Conservation (phyloP, 1,140 invertebrate species). For the Calycopis cecrops region DNA sequence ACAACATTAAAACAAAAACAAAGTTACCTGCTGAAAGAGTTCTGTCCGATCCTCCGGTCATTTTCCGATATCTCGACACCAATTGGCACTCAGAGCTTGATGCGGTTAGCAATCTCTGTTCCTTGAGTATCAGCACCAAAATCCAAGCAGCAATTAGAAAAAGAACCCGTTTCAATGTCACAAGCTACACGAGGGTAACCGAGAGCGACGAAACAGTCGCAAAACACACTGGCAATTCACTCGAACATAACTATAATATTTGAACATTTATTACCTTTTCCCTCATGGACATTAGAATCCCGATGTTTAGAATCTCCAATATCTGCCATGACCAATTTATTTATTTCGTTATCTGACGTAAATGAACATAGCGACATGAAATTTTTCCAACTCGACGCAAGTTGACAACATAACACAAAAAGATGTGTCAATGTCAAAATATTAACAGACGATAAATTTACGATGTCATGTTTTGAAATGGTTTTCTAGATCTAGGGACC, state of each 20-base stretch:
- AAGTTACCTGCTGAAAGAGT: constrained; percentile 55
- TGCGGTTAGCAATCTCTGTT: constrained; percentile 42
- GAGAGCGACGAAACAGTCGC: constrained; percentile 41
- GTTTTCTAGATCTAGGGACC: no score
- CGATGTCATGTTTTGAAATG: no score
- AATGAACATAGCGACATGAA: constrained; percentile 69
- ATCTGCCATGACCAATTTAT: constrained; percentile 73
- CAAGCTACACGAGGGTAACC: constrained; percentile 64
- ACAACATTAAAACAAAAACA: constrained; percentile 55
- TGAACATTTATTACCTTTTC: constrained; percentile 68
- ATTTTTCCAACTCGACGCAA: constrained; percentile 71
- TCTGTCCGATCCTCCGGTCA: constrained; percentile 55
- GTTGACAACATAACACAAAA: constrained; percentile 44
- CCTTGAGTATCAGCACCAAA: constrained; percentile 58
- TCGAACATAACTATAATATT: constrained; percentile 57
- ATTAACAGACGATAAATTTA: background rate
- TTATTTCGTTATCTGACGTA: constrained; percentile 67
- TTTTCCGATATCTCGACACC: constrained; percentile 31
- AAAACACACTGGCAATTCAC: constrained; percentile 46
- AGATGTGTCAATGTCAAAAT: constrained; percentile 46
- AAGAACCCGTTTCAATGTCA: constrained; percentile 73
- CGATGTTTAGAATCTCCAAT: constrained; percentile 65
- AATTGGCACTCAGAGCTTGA: constrained; percentile 41
- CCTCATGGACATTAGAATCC: constrained; percentile 67
- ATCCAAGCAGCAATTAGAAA: constrained; percentile 72